phyloP scores from a whole-genome alignment of 2,888 invertebrate genomes.

The Idaea biselata region DNA sequence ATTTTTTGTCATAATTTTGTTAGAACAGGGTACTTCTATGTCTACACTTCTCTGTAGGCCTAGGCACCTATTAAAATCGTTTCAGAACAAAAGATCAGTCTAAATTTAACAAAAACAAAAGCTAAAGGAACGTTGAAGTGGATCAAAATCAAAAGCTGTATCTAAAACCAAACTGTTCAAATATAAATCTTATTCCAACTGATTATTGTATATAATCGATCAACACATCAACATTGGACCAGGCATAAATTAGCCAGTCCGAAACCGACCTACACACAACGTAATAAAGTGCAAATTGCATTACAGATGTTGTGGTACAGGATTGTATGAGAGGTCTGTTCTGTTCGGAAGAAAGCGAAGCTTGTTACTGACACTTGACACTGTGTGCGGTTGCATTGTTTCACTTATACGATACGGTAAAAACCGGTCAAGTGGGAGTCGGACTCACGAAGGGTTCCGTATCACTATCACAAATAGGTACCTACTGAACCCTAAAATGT shows the following conservation, averaged over 20 bases:
- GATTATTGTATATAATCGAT: neutral
- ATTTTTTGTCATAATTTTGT: too few species aligned
- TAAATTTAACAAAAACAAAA: neutral
- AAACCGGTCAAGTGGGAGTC: too few species aligned
- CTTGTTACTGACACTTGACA: conserved; percentile 1
- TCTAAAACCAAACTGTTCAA: neutral
- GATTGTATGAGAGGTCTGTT: neutral
- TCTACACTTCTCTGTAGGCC: too few species aligned
- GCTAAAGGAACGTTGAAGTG: neutral
- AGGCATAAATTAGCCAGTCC: neutral
- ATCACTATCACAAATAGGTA: too few species aligned
- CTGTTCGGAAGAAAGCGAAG: neutral
- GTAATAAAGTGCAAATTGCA: neutral
- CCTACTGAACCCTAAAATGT: too few species aligned
- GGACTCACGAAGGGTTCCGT: too few species aligned
- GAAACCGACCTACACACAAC: neutral
- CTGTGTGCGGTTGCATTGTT: neutral
- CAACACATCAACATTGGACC: neutral
- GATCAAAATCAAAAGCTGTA: neutral
- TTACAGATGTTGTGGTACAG: neutral
- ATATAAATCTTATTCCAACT: neutral
- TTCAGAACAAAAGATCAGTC: too few species aligned
- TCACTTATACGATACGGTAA: neutral
- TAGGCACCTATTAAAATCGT: too few species aligned
- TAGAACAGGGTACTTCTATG: too few species aligned